Evolutionary conservation across 1,140 invertebrate genomes (phyloP).

Genomic region (Elymnias hypermnestra): DNA sequence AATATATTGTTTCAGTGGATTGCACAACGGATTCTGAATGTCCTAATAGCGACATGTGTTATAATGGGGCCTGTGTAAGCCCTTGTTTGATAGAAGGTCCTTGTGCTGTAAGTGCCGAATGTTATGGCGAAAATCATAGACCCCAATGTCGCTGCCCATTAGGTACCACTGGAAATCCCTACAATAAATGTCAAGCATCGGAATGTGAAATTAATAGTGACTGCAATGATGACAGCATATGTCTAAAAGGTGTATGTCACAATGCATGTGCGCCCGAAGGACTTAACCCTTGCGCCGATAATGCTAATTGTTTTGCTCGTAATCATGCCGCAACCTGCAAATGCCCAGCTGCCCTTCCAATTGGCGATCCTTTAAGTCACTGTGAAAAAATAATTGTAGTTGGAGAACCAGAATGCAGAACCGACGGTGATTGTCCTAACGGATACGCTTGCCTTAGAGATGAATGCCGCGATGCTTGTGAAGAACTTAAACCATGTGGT

Average conservation of each 20-base stretch:
- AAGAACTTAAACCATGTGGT: slow-evolving; percentile 83
- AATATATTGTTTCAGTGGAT: slow-evolving; percentile 78
- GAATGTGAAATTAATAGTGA: slow-evolving; percentile 88
- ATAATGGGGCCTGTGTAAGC: slow-evolving; percentile 87
- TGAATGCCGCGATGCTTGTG: slow-evolving; percentile 87
- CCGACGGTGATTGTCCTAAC: slow-evolving; percentile 87
- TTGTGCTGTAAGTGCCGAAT: slow-evolving; percentile 89
- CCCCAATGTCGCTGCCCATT: slow-evolving; percentile 85
- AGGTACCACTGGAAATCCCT: slow-evolving; percentile 85
- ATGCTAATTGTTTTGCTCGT: slow-evolving; percentile 86
- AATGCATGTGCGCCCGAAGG: slow-evolving; percentile 82
- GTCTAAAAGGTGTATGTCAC: slow-evolving; percentile 82
- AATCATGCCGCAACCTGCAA: slow-evolving; percentile 86
- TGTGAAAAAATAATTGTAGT: slow-evolving; percentile 78
- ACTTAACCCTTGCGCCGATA: slow-evolving; percentile 84
- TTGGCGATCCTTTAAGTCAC: slow-evolving; percentile 87
- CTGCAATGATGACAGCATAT: slow-evolving; percentile 83
- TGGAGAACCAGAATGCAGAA: slow-evolving; percentile 83
- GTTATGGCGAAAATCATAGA: slow-evolving; percentile 85
- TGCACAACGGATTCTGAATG: slow-evolving; percentile 90
- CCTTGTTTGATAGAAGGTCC: slow-evolving; percentile 86
- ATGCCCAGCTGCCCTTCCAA: slow-evolving; percentile 84
- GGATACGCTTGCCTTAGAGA: slow-evolving; percentile 87
- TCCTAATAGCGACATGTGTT: slow-evolving; percentile 84
- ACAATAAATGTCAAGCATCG: slow-evolving; percentile 84